These are phyloP conservation scores for Mechanitis messenoides DNA, from an alignment of 2,888 invertebrate genomes.

Conservation along the genomic window DNA sequence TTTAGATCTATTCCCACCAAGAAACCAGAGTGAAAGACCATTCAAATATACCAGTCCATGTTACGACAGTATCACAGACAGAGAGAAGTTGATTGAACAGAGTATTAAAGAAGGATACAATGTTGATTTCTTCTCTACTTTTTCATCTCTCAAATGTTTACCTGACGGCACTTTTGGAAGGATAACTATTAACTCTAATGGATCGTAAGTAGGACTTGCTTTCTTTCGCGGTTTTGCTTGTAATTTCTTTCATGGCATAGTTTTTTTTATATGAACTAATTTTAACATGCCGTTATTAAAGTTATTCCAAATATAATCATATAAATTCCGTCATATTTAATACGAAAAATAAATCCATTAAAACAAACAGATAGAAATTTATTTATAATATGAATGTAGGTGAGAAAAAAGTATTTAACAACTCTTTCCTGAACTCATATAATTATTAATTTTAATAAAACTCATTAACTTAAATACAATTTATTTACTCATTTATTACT, in stretches of 20 bases:
- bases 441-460: too few species aligned
- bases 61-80: constrained; percentile 39
- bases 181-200: constrained; percentile 38
- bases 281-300: too few species aligned
- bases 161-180: constrained; percentile 61
- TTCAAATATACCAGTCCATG: constrained; percentile 61
- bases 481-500: too few species aligned
- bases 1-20: constrained; percentile 49
- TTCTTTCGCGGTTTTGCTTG: background rate
- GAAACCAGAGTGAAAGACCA: constrained; percentile 42
- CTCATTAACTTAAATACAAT: too few species aligned
- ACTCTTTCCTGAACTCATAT: too few species aligned
- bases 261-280: background rate
- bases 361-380: too few species aligned
- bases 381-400: too few species aligned
- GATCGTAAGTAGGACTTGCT: constrained; percentile 44
- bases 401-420: too few species aligned
- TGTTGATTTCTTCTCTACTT: constrained; percentile 45
- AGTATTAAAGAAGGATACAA: constrained; percentile 53
- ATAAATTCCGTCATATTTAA: too few species aligned
- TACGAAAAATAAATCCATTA: too few species aligned
- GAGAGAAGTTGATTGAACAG: constrained; percentile 39
- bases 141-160: constrained; percentile 42
- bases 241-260: background rate
- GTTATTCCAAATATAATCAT: too few species aligned